Percentiles rank a stretch among this genome's conserved stretches.
Evolutionary conservation across 1,140 invertebrate species (phyloP).

Genomic region (Chymomyza costata): DNA sequence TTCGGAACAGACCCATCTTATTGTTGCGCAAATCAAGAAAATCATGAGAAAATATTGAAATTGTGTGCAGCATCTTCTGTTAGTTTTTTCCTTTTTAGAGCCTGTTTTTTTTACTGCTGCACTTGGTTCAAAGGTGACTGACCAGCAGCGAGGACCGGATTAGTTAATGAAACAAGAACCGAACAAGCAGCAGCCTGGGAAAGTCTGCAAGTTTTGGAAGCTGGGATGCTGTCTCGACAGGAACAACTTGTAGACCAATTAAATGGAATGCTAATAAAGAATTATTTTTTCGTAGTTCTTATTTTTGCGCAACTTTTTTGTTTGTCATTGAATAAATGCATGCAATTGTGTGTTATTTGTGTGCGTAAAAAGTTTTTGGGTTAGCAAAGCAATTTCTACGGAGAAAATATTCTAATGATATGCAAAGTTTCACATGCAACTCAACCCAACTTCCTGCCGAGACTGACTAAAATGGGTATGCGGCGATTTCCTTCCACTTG

Average conservation of each 20-base stretch:
- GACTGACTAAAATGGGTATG: background rate
- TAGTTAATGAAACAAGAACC: too few species aligned
- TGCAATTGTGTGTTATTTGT: slow-evolving; percentile 10
- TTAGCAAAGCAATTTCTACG: slow-evolving; percentile 28
- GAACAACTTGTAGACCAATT: slow-evolving; percentile 67
- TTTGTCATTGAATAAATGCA: slow-evolving; percentile 54
- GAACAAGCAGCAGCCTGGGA: slow-evolving; percentile 38
- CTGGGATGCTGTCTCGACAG: slow-evolving; percentile 40
- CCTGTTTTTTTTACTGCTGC: slow-evolving; percentile 32
- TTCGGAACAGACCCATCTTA: too few species aligned
- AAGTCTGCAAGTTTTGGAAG: slow-evolving; percentile 3
- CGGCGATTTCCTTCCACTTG: slow-evolving; percentile 6
- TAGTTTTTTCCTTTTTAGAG: slow-evolving; percentile 42
- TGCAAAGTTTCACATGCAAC: slow-evolving; percentile 53
- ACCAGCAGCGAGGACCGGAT: slow-evolving; percentile 29
- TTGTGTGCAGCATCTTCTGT: slow-evolving; percentile 54
- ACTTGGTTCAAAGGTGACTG: slow-evolving; percentile 60
- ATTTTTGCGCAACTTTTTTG: slow-evolving; percentile 27
- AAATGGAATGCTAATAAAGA: slow-evolving; percentile 59
- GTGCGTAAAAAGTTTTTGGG: slow-evolving; percentile 36
- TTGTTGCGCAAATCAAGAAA: slow-evolving; percentile 30
- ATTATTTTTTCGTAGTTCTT: slow-evolving; percentile 46
- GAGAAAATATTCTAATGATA: slow-evolving; percentile 71
- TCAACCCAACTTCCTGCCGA: slow-evolving; percentile 31
- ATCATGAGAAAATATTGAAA: slow-evolving; percentile 57